Conservation (phyloP, 2,113 vertebrate genomes). For the Setophaga petechia region DNA sequence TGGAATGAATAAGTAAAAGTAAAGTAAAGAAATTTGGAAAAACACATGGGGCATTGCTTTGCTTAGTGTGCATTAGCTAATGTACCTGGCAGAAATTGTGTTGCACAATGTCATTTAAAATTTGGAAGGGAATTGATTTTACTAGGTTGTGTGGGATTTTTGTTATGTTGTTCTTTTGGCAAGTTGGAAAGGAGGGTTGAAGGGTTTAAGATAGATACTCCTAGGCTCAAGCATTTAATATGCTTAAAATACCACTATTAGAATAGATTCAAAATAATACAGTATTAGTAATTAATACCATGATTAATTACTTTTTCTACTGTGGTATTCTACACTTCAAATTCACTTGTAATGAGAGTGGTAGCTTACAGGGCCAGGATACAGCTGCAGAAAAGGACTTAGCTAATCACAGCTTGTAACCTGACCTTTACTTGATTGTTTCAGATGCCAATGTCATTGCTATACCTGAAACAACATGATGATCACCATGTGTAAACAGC, state of each 20-base stretch:
- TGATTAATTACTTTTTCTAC: neutral
- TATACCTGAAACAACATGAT: neutral
- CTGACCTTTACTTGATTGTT: conserved; percentile 8
- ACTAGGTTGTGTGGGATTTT: neutral
- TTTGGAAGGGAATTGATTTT: neutral
- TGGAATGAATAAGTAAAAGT: neutral
- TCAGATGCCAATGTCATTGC: neutral
- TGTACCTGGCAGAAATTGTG: neutral
- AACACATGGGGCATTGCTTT: neutral
- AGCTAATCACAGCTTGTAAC: neutral
- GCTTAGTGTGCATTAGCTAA: neutral
- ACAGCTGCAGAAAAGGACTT: conserved; percentile 19
- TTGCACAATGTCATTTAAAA: neutral
- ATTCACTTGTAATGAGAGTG: neutral
- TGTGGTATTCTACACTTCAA: neutral
- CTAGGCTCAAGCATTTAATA: neutral
- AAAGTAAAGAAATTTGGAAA: neutral
- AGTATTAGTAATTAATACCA: neutral
- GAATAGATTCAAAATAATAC: neutral
- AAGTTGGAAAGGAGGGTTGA: neutral
- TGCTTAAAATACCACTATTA: neutral
- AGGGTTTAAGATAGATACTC: neutral
- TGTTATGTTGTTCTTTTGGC: neutral
- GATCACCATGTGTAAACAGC: neutral
- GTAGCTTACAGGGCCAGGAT: neutral